Conservation (phyloP, 1,140 invertebrate species). For the Steinernema khuongi region DNA sequence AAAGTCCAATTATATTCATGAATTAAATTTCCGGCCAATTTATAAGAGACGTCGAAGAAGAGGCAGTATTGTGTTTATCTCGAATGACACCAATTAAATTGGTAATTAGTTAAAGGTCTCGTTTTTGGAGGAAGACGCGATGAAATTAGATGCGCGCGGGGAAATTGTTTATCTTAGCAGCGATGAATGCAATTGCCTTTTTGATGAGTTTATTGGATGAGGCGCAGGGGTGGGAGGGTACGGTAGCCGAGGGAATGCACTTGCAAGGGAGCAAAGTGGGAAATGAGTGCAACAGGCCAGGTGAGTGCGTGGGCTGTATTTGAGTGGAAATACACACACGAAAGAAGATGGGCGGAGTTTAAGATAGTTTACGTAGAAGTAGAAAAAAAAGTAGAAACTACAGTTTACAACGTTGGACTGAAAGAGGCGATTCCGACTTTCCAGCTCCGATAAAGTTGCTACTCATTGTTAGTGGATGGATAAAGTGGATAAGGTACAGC, state of each 20-base stretch:
- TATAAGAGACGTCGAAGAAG: not conserved
- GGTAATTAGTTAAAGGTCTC: slow-evolving; percentile 1
- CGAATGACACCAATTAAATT: slow-evolving; percentile 17
- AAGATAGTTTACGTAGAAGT: no score
- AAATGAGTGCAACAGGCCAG: no score
- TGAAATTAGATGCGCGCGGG: slow-evolving; percentile 7
- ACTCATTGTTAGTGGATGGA: no score
- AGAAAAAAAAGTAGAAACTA: no score
- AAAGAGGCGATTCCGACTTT: no score
- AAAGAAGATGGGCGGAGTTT: no score
- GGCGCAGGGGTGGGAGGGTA: not conserved
- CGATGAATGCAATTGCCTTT: not conserved
- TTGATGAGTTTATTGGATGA: not conserved
- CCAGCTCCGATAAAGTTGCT: no score
- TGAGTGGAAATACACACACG: no score
- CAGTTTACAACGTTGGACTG: no score
- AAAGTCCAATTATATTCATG: slow-evolving; percentile 17
- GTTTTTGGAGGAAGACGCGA: not conserved
- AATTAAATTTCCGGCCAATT: slow-evolving; percentile 12
- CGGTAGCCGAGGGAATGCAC: not conserved
- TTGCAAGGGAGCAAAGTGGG: no score
- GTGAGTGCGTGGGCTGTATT: no score
- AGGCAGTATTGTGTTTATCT: slow-evolving; percentile 7
- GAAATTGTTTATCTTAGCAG: slow-evolving; percentile 7
- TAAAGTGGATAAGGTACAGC: no score